A percentile compares a stretch with the other conserved stretches of the same genome.
phyloP scores from a whole-genome alignment of 2,888 invertebrate species.

The Conomelus anceps region DNA sequence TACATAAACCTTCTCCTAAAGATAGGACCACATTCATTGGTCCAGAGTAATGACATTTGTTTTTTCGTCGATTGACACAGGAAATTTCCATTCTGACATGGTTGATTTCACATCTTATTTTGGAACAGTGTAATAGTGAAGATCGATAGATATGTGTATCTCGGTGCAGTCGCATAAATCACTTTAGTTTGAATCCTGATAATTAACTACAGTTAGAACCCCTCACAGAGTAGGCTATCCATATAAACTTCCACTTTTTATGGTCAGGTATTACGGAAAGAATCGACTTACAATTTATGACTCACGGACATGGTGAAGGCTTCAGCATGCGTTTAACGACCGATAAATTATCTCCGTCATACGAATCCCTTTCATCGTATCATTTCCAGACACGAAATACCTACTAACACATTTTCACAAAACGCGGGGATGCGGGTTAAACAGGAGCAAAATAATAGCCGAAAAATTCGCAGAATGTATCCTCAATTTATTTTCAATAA shows the following conservation, averaged over 20 bases:
- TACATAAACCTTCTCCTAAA: background rate
- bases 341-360: background rate
- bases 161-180: background rate
- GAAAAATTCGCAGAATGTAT: no score
- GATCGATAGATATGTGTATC: background rate
- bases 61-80: background rate
- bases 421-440: background rate
- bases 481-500: background rate
- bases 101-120: background rate
- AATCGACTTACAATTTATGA: background rate
- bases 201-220: background rate
- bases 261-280: background rate
- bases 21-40: background rate
- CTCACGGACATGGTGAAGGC: background rate
- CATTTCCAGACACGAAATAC: background rate
- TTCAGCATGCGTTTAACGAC: background rate
- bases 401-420: background rate
- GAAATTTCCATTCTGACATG: background rate
- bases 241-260: background rate
- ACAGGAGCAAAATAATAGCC: background rate
- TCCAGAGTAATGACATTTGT: background rate
- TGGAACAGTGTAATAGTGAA: background rate
- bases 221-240: background rate
- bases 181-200: background rate
- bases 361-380: background rate